These are phyloP conservation scores for Hydrolagus colliei DNA, from an alignment of 2,797 vertebrate species.

Conservation along the genomic window DNA sequence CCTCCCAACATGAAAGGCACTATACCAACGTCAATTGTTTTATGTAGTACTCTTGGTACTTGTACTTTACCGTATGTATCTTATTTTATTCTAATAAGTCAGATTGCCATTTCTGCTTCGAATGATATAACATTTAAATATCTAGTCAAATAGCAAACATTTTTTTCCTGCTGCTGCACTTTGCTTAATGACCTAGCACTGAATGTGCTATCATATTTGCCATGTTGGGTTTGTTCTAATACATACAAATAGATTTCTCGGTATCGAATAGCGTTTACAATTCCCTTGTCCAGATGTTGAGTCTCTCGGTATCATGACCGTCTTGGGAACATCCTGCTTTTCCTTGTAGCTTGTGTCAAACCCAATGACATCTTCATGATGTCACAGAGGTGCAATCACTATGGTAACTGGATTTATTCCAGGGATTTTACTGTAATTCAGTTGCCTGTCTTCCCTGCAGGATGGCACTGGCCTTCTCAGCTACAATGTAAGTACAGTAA, in stretches of 20 bases:
- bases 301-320: not conserved
- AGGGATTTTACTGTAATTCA: not conserved
- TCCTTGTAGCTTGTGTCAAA: not conserved
- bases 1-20: too few relatives aligned
- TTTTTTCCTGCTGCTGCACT: not conserved
- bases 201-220: not conserved
- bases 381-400: constrained; percentile 4
- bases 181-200: not conserved
- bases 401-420: not conserved
- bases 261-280: not conserved
- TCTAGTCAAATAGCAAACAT: not conserved
- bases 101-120: too few relatives aligned
- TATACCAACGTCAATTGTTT: too few relatives aligned
- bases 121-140: not conserved
- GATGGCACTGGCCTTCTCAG: not conserved
- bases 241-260: not conserved
- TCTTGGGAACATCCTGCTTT: constrained; percentile 15
- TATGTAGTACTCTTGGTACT: too few relatives aligned
- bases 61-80: too few relatives aligned
- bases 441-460: not conserved
- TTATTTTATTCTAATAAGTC: too few relatives aligned
- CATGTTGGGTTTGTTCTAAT: not conserved
- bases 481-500: not conserved
- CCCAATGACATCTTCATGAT: not conserved
- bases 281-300: too few relatives aligned